Conservation (phyloP, 2,888 invertebrate species). For the Epinotia bilunana region DNA sequence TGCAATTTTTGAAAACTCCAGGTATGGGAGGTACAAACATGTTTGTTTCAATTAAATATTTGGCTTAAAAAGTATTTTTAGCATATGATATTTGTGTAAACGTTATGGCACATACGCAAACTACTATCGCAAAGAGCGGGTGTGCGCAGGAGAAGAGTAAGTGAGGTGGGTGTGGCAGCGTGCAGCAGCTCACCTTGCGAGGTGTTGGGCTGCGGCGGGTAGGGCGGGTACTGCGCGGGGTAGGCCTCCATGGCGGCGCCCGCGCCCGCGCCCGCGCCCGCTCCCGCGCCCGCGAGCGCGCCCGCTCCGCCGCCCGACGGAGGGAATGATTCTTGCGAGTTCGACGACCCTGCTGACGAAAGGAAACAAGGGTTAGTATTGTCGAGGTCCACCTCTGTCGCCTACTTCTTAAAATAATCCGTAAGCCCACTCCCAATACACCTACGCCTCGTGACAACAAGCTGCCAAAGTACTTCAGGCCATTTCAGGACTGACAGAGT, state of each 20-base stretch:
- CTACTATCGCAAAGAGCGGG: background rate
- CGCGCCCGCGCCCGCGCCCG: slow-evolving; percentile 85
- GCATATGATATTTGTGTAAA: background rate
- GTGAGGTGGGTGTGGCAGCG: background rate
- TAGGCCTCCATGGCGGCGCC: slow-evolving; percentile 92
- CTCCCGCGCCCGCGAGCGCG: slow-evolving; percentile 83
- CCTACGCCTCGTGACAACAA: no score
- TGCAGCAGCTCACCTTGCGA: slow-evolving; percentile 86
- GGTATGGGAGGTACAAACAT: no score
- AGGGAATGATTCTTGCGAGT: slow-evolving; percentile 96
- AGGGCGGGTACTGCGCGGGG: slow-evolving; percentile 86
- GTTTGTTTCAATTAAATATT: no score
- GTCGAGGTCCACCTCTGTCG: no score
- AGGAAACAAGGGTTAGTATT: background rate
- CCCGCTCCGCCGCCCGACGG: slow-evolving; percentile 88
- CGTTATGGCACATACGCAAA: background rate
- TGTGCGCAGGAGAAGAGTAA: background rate
- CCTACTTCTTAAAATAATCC: no score
- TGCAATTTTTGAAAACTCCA: no score
- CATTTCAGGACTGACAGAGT: no score
- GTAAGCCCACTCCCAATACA: no score
- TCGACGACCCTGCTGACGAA: slow-evolving; percentile 89
- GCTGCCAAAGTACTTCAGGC: no score
- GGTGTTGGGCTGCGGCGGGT: slow-evolving; percentile 87
- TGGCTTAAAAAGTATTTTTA: no score